phyloP scores from a whole-genome alignment of 1,140 invertebrate genomes.

The Gryon sp. region DNA sequence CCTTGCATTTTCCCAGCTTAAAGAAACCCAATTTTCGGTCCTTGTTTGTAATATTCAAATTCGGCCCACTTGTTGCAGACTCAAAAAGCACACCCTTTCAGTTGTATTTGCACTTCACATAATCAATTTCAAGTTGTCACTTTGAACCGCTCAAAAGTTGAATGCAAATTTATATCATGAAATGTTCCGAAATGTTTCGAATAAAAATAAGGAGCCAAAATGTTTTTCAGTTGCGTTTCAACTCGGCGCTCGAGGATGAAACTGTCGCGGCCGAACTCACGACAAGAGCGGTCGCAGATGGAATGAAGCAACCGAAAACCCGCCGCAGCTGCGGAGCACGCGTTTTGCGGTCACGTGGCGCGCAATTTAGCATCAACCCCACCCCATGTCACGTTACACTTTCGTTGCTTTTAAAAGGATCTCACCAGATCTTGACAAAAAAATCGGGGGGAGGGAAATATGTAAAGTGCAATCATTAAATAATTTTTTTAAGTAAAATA shows the following conservation, averaged over 20 bases:
- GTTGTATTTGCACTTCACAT: conserved; percentile 11
- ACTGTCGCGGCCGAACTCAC: conserved; percentile 34
- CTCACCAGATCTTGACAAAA: too few relatives aligned
- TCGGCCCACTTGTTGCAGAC: conserved; percentile 6
- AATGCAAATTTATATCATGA: too few relatives aligned
- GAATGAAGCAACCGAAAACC: conserved; percentile 49
- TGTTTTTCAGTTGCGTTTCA: not conserved
- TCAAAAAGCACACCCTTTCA: not conserved
- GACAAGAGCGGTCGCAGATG: conserved; percentile 34
- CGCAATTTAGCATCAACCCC: conserved; percentile 32
- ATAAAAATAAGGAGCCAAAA: not conserved
- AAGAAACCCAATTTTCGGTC: not conserved
- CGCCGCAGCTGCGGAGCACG: conserved; percentile 59
- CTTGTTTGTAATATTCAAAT: not conserved
- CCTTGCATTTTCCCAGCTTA: not conserved
- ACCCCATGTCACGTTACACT: conserved; percentile 36
- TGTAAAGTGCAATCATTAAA: too few relatives aligned
- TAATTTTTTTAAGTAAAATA: too few relatives aligned
- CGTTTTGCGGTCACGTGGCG: conserved; percentile 63
- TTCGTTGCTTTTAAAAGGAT: conserved; percentile 38
- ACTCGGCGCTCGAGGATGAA: conserved; percentile 15
- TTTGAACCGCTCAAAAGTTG: not conserved
- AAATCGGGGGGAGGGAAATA: too few relatives aligned
- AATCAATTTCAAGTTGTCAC: not conserved
- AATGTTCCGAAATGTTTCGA: not conserved